phyloP scores from a whole-genome alignment of 2,888 invertebrate genomes.

The Dinocampus coccinellae region DNA sequence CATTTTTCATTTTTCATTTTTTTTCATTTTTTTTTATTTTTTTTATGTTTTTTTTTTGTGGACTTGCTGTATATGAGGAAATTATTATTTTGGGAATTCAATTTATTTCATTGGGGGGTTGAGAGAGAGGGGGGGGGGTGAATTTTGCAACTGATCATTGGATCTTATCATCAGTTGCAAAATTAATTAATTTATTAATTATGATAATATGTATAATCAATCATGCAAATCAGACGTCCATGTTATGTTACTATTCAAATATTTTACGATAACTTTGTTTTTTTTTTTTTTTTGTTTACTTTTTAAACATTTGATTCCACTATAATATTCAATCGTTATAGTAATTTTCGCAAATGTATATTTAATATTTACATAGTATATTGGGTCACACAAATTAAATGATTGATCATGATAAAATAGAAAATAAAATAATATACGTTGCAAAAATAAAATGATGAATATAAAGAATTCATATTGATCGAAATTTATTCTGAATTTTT shows the following conservation, averaged over 20 bases:
- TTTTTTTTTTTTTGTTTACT: not conserved
- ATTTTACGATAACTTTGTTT: not conserved
- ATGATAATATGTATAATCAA: constrained; percentile 21
- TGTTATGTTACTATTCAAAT: constrained; percentile 9
- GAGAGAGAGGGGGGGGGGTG: constrained; percentile 18
- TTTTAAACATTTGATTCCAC: not conserved
- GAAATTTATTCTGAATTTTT: constrained; percentile 9
- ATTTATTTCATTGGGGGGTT: not conserved
- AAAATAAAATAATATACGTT: not conserved
- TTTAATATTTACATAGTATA: not conserved
- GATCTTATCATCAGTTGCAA: constrained; percentile 58
- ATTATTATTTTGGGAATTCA: not conserved
- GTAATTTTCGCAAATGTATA: constrained; percentile 10
- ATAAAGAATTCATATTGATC: not conserved
- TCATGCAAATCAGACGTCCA: constrained; percentile 36
- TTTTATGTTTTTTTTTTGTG: too few species aligned
- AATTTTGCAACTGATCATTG: constrained; percentile 59
- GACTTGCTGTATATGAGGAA: not conserved
- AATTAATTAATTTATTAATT: constrained; percentile 18
- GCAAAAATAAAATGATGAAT: not conserved
- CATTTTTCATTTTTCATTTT: too few species aligned
- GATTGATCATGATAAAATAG: not conserved
- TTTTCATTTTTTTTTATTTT: too few species aligned
- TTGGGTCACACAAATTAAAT: constrained; percentile 23
- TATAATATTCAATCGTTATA: constrained; percentile 16